Base-by-base conservation (phyloP, 2,888 invertebrate species). In the Caenorhabditis panamensis region DNA sequence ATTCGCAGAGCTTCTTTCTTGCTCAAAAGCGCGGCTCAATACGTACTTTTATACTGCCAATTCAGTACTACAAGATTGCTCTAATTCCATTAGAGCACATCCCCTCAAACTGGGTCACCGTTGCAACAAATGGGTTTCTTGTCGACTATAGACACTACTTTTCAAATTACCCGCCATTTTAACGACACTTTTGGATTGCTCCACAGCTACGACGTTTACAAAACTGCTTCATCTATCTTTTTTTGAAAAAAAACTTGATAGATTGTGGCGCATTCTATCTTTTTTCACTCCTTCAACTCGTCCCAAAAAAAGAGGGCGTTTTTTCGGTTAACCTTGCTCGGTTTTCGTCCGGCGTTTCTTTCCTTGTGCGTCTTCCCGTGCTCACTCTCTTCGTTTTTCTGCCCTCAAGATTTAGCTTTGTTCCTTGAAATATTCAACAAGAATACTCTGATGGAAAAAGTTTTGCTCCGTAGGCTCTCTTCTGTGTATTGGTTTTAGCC, bases 21-120 rank as follows among this genome's bases (percentile, higher is more conserved):
- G 59, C 64, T 37, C 58, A 58, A 56, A 58, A 73, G 64, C 56
- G 47, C 26, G 41, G 41, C 54, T 67, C 24, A 47, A 61, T 58
- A 41, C 75, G 75, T 59, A 66, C 75, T 75, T 75, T 66, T 53
- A 58, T 49, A 37, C 49, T 44, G 24, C 66, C 73, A 73, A 71
- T 71, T 71, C 53, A 56, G 75, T 75, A 75, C 61, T 75, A 64
- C 59, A 75, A 75, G 66, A 75, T 66, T 75, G 75, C 31, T 75
- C 66, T 75, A 75, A 75, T 75, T 75, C 75, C 75, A 75, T 75
- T 75, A 75, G 75, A 66, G 59, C 53, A 49, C 58, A 59, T 73
- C 64, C 22, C 37, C n/a, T 24, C 53, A 75, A 66, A 75, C 66
- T 75, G 75, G 66, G 75, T 66, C 75, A 75, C 75, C 61, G 75